Percentiles rank a stretch among this genome's conserved stretches.
phyloP scores from a whole-genome alignment of 2,113 vertebrate genomes.

The Epinephelus moara region DNA sequence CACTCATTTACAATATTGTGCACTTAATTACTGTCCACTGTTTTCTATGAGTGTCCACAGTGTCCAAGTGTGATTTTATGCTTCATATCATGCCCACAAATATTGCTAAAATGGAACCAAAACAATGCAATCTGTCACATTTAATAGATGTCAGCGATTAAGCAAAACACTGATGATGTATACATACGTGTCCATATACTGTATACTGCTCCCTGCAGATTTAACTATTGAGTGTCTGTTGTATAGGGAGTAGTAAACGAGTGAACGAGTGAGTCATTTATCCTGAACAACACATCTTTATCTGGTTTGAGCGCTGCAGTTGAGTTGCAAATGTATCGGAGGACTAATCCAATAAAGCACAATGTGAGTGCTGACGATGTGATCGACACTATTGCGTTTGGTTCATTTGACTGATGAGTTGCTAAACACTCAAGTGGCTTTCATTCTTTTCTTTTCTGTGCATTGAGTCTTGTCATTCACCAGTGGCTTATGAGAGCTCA shows the following conservation, averaged over 20 bases:
- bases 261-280: constrained; percentile 11
- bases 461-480: constrained; percentile 46
- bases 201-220: background rate
- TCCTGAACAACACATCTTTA: constrained; percentile 50
- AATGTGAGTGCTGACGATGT: constrained; percentile 58
- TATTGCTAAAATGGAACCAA: background rate
- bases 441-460: constrained; percentile 37
- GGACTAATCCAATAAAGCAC: constrained; percentile 69
- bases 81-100: background rate
- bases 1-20: background rate
- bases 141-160: background rate
- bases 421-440: constrained; percentile 48
- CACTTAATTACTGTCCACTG: background rate
- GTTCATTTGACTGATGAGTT: constrained; percentile 51
- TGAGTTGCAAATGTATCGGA: constrained; percentile 29
- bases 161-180: background rate
- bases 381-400: constrained; percentile 42
- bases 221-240: background rate
- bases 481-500: constrained; percentile 55
- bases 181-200: background rate
- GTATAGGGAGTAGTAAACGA: background rate
- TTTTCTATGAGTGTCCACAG: background rate
- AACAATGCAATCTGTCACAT: background rate
- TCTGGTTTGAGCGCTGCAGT: constrained; percentile 37
- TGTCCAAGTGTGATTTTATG: background rate